A percentile compares a stretch with the other conserved stretches of the same genome.
phyloP scores from a whole-genome alignment of 2,797 vertebrate genomes.

The Acipenser oxyrinchus region DNA sequence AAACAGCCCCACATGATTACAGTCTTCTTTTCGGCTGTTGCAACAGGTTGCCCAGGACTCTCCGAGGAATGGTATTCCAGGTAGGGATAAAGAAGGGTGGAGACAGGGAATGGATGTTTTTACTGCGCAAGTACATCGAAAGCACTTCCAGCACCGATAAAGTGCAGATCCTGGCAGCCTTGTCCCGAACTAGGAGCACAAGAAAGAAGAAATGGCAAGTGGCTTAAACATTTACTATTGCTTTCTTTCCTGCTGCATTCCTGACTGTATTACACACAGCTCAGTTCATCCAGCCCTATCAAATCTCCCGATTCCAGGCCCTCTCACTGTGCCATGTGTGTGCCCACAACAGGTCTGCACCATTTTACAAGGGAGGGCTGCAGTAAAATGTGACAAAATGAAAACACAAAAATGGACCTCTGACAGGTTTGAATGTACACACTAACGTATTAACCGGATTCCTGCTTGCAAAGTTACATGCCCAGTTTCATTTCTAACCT shows the following conservation, averaged over 20 bases:
- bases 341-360: background rate
- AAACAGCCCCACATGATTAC: too few species aligned
- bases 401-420: background rate
- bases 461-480: background rate
- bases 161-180: conserved; percentile 15
- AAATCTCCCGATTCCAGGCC: background rate
- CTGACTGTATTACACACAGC: background rate
- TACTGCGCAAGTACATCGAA: conserved; percentile 11
- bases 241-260: background rate
- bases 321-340: background rate
- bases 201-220: conserved; percentile 16
- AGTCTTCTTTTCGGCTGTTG: background rate
- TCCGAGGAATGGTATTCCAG: conserved; percentile 13
- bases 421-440: background rate
- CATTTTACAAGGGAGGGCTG: background rate
- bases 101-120: conserved; percentile 17
- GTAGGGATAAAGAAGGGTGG: conserved; percentile 15
- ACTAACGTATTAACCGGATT: background rate
- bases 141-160: conserved; percentile 15
- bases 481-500: background rate
- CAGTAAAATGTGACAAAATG: background rate
- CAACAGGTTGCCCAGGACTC: conserved; percentile 13
- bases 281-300: background rate
- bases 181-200: conserved; percentile 14
- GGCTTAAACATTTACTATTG: background rate